These are phyloP conservation scores for Drosophila subsilvestris DNA, from an alignment of 2,888 invertebrate species.

Conservation along the genomic window DNA sequence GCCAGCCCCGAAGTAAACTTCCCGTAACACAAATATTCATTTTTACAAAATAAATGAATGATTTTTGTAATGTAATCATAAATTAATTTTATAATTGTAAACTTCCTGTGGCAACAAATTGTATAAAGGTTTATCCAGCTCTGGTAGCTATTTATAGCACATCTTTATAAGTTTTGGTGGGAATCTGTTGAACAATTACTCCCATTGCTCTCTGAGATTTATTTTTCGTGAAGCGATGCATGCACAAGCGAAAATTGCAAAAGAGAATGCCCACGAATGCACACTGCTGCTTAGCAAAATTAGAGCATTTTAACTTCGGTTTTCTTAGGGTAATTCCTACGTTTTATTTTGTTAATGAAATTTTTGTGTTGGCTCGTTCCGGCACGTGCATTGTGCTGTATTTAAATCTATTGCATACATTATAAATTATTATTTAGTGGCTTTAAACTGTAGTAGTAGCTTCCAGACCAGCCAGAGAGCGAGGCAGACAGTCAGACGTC, in stretches of 20 bases:
- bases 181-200: neutral
- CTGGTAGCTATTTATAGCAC: neutral
- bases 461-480: neutral
- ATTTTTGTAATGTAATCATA: neutral
- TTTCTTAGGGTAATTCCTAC: neutral
- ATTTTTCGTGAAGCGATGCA: no score
- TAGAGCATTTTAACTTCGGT: slow-evolving; percentile 7
- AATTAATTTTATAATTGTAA: slow-evolving; percentile 8
- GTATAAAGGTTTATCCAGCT: slow-evolving; percentile 11
- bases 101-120: slow-evolving; percentile 8
- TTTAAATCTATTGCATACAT: slow-evolving; percentile 32
- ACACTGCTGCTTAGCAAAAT: neutral
- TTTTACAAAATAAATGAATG: neutral
- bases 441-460: neutral
- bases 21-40: neutral
- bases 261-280: no score
- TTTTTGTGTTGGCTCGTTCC: slow-evolving; percentile 4
- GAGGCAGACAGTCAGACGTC: neutral
- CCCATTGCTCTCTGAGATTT: no score
- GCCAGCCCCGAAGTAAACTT: neutral
- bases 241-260: no score
- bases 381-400: slow-evolving; percentile 31
- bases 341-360: slow-evolving; percentile 21
- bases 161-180: neutral
- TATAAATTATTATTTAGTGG: slow-evolving; percentile 24